Conservation (phyloP, 2,888 invertebrate species). For the Netelia virgata region DNA sequence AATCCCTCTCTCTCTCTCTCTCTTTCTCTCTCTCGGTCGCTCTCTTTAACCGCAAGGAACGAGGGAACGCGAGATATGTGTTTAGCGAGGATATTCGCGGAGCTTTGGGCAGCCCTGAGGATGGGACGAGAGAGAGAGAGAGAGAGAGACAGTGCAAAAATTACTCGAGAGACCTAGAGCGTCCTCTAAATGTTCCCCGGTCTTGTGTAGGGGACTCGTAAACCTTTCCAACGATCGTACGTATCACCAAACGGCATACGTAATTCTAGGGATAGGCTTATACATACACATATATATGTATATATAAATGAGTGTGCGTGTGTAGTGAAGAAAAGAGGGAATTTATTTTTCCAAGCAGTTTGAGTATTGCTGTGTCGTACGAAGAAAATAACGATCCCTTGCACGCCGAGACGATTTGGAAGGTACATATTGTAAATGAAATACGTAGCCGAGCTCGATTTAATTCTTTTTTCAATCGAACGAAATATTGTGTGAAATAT, state of each 20-base stretch:
- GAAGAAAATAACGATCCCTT: slow-evolving; percentile 35
- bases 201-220: neutral
- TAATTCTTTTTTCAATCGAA: neutral
- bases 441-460: neutral
- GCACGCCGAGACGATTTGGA: slow-evolving; percentile 3
- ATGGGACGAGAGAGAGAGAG: neutral
- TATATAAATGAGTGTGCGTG: neutral
- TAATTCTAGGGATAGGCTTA: neutral
- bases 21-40: neutral
- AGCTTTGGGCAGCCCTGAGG: neutral
- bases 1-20: neutral
- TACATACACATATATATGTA: neutral
- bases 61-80: neutral
- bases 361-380: slow-evolving; percentile 26
- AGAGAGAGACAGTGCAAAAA: neutral
- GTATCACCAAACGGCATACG: neutral
- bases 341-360: slow-evolving; percentile 55
- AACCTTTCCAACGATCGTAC: neutral
- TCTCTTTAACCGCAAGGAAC: neutral
- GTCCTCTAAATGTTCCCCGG: neutral
- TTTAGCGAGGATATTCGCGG: neutral
- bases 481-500: neutral
- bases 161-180: neutral
- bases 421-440: neutral
- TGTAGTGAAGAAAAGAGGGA: neutral